Percentiles rank a stretch among this genome's conserved stretches.
Evolutionary conservation across 53 echinoderm and acorn worm genomes (phyloP).

Genomic region (Hippasteria phrygiana): DNA sequence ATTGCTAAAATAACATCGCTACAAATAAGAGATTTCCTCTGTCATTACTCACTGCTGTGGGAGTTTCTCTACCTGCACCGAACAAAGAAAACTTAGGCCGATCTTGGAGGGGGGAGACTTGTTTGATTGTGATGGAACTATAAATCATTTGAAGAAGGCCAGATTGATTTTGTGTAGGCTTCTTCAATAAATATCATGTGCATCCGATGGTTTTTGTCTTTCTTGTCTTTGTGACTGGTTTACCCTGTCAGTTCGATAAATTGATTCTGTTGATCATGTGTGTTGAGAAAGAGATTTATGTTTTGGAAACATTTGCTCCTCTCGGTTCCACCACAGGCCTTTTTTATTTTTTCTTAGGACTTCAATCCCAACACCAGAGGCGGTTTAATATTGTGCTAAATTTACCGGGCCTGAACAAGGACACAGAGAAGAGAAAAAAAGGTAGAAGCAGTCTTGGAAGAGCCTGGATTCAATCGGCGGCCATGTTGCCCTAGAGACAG

Average conservation of each 20-base stretch:
- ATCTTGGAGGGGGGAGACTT: background rate
- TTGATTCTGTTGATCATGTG: constrained; percentile 13
- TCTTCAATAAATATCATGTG: background rate
- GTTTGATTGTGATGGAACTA: background rate
- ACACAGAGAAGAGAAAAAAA: background rate
- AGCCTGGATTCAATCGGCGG: constrained; percentile 63
- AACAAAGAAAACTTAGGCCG: background rate
- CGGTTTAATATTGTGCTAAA: constrained; percentile 45
- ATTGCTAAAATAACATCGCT: constrained; percentile 65
- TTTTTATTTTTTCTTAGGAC: background rate
- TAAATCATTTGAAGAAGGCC: background rate
- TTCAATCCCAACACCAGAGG: constrained; percentile 26
- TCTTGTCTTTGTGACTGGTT: background rate
- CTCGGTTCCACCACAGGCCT: background rate
- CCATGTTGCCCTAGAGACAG: constrained; percentile 56
- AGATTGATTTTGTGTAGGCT: background rate
- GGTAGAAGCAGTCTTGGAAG: constrained; percentile 16
- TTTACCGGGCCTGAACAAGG: background rate
- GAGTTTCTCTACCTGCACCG: background rate
- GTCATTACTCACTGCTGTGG: constrained; percentile 39
- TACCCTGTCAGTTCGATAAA: background rate
- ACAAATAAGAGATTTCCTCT: constrained; percentile 62
- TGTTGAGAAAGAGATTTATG: background rate
- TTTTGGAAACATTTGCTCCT: constrained; percentile 26
- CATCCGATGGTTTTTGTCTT: background rate